These are phyloP conservation scores for Achlya flavicornis DNA, from an alignment of 2,888 invertebrate species.

Conservation along the genomic window DNA sequence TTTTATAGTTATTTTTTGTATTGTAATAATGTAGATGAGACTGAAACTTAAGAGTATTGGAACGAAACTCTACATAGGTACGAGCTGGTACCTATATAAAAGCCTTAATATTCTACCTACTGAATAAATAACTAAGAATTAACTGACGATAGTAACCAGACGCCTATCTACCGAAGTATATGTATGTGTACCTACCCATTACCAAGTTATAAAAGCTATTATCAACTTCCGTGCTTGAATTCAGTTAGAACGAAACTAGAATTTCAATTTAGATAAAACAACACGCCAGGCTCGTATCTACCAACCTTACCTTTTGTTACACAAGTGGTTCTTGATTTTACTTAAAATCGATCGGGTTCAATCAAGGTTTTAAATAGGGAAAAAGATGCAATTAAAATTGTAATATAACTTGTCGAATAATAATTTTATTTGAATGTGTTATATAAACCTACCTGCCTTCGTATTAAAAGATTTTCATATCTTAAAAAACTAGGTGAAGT, in stretches of 20 bases:
- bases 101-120: background rate
- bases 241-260: conserved; percentile 41
- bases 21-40: too few species aligned
- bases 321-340: background rate
- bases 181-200: background rate
- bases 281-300: conserved; percentile 14
- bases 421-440: too few species aligned
- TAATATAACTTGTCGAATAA: too few species aligned
- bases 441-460: too few species aligned
- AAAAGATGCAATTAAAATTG: background rate
- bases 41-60: too few species aligned
- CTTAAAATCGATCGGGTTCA: background rate
- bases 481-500: background rate
- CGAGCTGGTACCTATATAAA: too few species aligned
- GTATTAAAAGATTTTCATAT: background rate
- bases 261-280: conserved; percentile 46
- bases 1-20: too few species aligned
- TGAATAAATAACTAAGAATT: conserved; percentile 5
- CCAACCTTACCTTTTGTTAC: background rate
- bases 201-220: conserved; percentile 27
- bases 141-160: background rate
- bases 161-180: background rate
- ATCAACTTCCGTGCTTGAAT: conserved; percentile 42
- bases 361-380: background rate
- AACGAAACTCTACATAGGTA: background rate